Base-by-base conservation (phyloP, 35 echinoderm and acorn worm genomes). In the Apostichopus parvimensis region DNA sequence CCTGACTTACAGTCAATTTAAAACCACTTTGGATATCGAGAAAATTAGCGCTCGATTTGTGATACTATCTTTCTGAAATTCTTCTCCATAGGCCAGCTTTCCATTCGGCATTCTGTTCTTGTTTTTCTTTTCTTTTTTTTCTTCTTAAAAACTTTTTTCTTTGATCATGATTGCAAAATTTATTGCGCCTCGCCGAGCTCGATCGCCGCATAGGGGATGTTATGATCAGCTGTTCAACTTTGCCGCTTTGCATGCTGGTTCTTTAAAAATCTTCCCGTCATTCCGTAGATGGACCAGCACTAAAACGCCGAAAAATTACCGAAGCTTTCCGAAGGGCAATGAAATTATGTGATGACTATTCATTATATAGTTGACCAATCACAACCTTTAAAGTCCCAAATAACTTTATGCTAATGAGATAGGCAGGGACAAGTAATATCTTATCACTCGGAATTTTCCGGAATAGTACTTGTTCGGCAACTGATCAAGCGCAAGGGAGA, bases 401-500 rank as follows among this genome's bases (percentile, higher is more conserved):
- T 64, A 78, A 18, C 45, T 17, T 6, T 87, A 96, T 99, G 91
- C 85, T 99, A 94, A 95, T 92, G 91, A 94, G 87, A 91, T 89
- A 94, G 92, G 77, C 73, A 78, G 94, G 93, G 92, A 92, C 94
- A 93, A 93, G 92, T 99, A 90, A 94, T 92, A 90, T 76, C 92
- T 94, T 93, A 95, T 79, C 73, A 57, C 84, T 99, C 97, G 97
- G 97, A 72, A 87, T 93, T 99, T 93, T 94, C 90, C 97, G 97
- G 97, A 96, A 94, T 95, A 93, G 94, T 99, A 61, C 92, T 89
- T 96, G 91, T 96, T 96, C 91, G 92, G 82, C 90, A 91, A 96
- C 95, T 99, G 97, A 99, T 93, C 95, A 98, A 95, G 94, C 95
- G 93, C 94, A 94, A 98, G 95, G 92, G 95, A 94, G 95, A 96